Base-by-base conservation (phyloP, 92 coral and sea anemone genomes). In the Epizoanthus stellaris region DNA sequence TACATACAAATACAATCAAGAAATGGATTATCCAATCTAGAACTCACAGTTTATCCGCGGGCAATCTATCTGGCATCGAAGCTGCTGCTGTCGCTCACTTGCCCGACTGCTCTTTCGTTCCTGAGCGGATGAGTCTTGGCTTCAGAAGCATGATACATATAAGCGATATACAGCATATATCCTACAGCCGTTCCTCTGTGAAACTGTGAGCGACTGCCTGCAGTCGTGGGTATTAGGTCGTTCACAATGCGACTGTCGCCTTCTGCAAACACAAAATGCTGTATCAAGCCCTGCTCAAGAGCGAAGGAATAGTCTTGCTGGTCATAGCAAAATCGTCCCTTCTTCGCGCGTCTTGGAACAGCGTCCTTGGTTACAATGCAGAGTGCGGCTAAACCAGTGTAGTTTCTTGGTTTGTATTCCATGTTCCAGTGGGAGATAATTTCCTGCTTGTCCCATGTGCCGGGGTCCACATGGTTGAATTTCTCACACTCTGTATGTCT, bases 241-340 rank as follows among this genome's bases (percentile, higher is more conserved):
- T 67, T 67, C 17, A 67, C 8, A 67, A 67, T 38, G 14, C 73
- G 73, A 38, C 47, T 4, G 16, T 67, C 73, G 49, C 73, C 73
- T 14, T 67, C 73, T n/a, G 73, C 73, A 67, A 67, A 67, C 42
- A 67, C 16, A 67, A 67, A 67, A 38, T 67, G 73, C 12, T 67
- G 73, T 67, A 34, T 38, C 14, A 67, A 36, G 17, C 45, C 73
- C 21, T 67, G 73, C 42, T 67, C 73, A 67, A 67, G 73, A 34
- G 73, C 73, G 25, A 67, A 67, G 42, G 73, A 67, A 67, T 67
- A 67, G 13, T n/a, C 73, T 1, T 67, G 49, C 1, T 67, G 73
- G 17, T 67, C 73, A 67, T 67, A 67, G 43, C 73, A 67, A 67
- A 36, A 67, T 40, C 73, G 73, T n/a, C 73, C 73, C 8, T 67